Base-by-base conservation (phyloP, 2,113 vertebrate species). In the Cyanoderma ruficeps region DNA sequence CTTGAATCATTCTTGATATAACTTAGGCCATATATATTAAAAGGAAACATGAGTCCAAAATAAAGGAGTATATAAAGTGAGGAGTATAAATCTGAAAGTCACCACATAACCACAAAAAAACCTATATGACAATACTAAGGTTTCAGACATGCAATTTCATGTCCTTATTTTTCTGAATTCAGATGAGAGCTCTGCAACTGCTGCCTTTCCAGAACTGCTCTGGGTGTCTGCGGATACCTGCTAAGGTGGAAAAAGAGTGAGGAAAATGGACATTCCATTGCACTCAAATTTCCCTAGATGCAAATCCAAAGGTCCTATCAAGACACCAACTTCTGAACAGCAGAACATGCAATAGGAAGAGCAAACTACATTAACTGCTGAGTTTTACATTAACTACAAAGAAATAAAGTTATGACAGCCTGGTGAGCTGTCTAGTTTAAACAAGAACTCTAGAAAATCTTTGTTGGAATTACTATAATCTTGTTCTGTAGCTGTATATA, bases 121-220 rank as follows among this genome's bases (percentile, higher is more conserved):
- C 21, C n/a, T 47, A 22, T 20, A 33, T 11, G 9, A 12, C 56
- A 55, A 19, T 37, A 37, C 35, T 52, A 2, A 57, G 63, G 60
- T 1, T 65, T 7, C 55, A 84, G 42, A 53, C 33, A 37, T 0
- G 0, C 1, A 1, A 18, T n/a, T 90, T 85, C 44, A 47, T 4
- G 11, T 24, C 15, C 16, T 33, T 50, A 17, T 56, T 76, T 72
- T 70, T 67, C 33, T 70, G 47, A 83, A 67, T 12, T 35, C 44
- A 59, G 13, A 1, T 1, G 6, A 57, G 19, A 57, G 12, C 30
- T 70, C 42, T 55, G 21, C 39, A 70, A 30, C 17, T 1, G 2
- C 53, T 59, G 30, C 49, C 68, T 70, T 55, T 55, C 64, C 41
- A 41, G n/a, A 84, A 46, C 52, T 46, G 30, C 27, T 31, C 49